Evolutionary conservation across 2,888 invertebrate species (phyloP), one percentile per base, ranked within the genome.

Genomic region (Tachystola acroxantha): DNA sequence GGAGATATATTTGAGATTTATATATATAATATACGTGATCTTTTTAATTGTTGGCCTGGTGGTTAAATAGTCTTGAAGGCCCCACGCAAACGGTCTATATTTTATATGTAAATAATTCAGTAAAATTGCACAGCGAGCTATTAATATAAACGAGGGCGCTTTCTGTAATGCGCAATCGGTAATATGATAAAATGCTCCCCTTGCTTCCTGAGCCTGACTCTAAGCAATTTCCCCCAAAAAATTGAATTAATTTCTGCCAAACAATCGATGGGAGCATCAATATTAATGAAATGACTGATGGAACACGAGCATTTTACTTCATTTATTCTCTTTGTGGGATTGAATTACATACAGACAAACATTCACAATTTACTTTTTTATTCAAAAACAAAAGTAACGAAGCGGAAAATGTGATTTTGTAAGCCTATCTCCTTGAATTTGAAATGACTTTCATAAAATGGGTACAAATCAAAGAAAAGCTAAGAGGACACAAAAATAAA

Each of bases 201-300:
- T 56, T 53, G 44, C 45, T 42, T 40, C 53, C 50, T 56, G 10
- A 27, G 10, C 27, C 52, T 57, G 53, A 45, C 53, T 64, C 57
- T 51, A 52, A 65, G 50, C 51, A 50, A 61, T 73, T 75, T 70
- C 62, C 66, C 69, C 63, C 55, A 60, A 74, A 76, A 77, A 78
- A 79, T 76, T 75, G 72, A 76, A 79, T 79, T 77, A 77, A 75
- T 79, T 76, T 75, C 53, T 64, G 56, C 59, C 62, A 75, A 77
- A 75, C 76, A 77, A 71, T 76, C 68, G 68, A 73, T 66, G 48
- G 39, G 56, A 46, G 42, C 64, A 68, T 74, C 62, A 70, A 69
- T 68, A 69, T 71, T 75, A 75, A 75, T 76, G 65, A 57, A 75
- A 75, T 76, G 65, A 57, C 56, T 40, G 36, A 38, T 33, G 44